These are phyloP conservation scores for Gallinago undulata DNA, from an alignment of 2,113 vertebrate genomes.

Conservation along the genomic window DNA sequence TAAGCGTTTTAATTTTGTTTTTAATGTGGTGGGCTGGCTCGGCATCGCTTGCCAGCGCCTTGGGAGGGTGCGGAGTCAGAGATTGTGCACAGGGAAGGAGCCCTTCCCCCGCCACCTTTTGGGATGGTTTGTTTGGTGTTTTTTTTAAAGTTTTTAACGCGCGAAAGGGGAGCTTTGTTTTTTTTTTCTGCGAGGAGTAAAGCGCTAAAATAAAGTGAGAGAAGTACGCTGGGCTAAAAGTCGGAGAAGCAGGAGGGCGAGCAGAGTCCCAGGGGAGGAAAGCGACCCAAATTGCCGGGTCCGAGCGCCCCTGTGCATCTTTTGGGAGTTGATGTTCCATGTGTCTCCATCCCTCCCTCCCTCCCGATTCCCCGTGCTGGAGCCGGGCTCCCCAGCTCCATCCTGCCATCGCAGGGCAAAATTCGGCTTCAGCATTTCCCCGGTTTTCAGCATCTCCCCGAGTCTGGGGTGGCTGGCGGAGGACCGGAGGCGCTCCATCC, in stretches of 20 bases:
- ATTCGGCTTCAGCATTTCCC: background rate
- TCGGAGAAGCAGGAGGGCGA: background rate
- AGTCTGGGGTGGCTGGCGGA: background rate
- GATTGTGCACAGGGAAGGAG: accelerated
- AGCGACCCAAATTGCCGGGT: too few species aligned
- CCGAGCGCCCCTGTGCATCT: background rate
- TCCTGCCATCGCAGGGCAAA: background rate
- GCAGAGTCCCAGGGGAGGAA: background rate
- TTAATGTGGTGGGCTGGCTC: background rate
- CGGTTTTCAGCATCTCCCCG: background rate
- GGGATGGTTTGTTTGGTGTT: too few species aligned
- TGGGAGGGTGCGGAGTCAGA: background rate
- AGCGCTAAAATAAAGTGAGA: background rate
- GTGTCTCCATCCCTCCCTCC: too few species aligned
- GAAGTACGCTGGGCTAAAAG: accelerated
- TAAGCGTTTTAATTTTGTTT: background rate
- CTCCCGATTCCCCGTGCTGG: background rate
- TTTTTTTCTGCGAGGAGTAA: background rate
- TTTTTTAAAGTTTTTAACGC: background rate
- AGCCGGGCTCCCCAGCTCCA: background rate
- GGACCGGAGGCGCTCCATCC: background rate
- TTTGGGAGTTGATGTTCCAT: background rate
- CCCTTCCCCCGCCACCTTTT: background rate
- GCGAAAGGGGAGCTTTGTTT: accelerated
- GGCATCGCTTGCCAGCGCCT: background rate